These are phyloP conservation scores for Rhea pennata DNA, from an alignment of 2,113 vertebrate species.

Conservation along the genomic window DNA sequence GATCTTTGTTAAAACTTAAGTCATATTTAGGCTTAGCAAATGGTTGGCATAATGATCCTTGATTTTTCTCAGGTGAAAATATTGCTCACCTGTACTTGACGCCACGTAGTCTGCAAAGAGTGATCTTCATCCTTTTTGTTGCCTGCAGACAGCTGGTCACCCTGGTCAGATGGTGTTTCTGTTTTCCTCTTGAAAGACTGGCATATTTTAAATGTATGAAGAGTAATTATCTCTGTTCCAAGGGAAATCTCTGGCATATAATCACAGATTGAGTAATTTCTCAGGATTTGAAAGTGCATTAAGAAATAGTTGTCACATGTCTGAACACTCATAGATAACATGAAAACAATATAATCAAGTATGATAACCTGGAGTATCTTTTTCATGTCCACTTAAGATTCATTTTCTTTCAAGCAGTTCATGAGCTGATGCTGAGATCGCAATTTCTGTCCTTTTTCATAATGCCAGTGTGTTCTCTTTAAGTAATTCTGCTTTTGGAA, in stretches of 20 bases:
- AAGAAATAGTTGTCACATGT: neutral
- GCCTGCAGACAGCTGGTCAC: neutral
- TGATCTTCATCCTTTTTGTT: neutral
- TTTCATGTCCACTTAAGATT: neutral
- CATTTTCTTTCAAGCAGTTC: neutral
- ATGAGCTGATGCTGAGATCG: neutral
- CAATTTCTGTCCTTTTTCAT: neutral
- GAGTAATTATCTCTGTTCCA: neutral
- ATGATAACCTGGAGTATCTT: neutral
- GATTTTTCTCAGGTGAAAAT: neutral
- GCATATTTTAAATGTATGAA: neutral
- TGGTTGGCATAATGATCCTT: neutral
- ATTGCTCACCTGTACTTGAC: neutral
- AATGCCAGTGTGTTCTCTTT: neutral
- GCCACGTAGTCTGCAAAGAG: neutral
- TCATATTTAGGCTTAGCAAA: neutral
- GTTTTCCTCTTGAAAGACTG: neutral
- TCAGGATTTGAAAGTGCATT: neutral
- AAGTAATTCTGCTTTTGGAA: conserved; percentile 36
- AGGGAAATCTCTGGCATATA: neutral
- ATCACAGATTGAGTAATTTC: neutral
- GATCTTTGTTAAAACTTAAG: neutral
- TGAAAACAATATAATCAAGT: neutral
- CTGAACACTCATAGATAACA: neutral
- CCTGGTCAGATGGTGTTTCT: neutral